These are phyloP conservation scores for Troilus luridus DNA, from an alignment of 2,888 invertebrate species.

Conservation along the genomic window DNA sequence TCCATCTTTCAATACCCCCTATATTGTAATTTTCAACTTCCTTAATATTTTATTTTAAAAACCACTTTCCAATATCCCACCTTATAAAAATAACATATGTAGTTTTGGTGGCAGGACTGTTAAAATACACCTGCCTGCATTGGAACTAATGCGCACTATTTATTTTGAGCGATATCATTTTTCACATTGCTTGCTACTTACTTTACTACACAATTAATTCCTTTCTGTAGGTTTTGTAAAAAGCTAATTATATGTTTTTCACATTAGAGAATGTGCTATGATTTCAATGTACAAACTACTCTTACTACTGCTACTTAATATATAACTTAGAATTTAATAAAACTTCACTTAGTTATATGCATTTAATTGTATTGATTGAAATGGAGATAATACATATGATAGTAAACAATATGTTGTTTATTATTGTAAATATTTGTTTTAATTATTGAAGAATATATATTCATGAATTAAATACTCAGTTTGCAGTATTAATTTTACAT, in stretches of 20 bases:
- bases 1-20: constrained; percentile 53
- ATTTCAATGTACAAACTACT: constrained; percentile 57
- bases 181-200: constrained; percentile 59
- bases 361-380: constrained; percentile 53
- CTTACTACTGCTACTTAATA: constrained; percentile 56
- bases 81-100: constrained; percentile 54
- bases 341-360: constrained; percentile 36
- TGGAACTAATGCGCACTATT: constrained; percentile 56
- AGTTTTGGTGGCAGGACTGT: constrained; percentile 59
- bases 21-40: constrained; percentile 53
- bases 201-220: constrained; percentile 52
- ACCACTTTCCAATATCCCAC: constrained; percentile 45
- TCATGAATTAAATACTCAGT: constrained; percentile 52
- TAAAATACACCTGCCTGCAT: constrained; percentile 59
- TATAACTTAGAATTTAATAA: constrained; percentile 46
- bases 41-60: constrained; percentile 50
- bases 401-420: constrained; percentile 57
- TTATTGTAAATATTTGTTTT: constrained; percentile 49
- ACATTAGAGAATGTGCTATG: constrained; percentile 56
- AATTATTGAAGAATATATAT: constrained; percentile 48
- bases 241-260: constrained; percentile 56
- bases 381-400: constrained; percentile 51
- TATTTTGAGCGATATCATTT: constrained; percentile 50
- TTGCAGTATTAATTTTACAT: constrained; percentile 48
- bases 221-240: constrained; percentile 56